phyloP scores from a whole-genome alignment of 2,797 vertebrate genomes.

The Lophura swinhoii region DNA sequence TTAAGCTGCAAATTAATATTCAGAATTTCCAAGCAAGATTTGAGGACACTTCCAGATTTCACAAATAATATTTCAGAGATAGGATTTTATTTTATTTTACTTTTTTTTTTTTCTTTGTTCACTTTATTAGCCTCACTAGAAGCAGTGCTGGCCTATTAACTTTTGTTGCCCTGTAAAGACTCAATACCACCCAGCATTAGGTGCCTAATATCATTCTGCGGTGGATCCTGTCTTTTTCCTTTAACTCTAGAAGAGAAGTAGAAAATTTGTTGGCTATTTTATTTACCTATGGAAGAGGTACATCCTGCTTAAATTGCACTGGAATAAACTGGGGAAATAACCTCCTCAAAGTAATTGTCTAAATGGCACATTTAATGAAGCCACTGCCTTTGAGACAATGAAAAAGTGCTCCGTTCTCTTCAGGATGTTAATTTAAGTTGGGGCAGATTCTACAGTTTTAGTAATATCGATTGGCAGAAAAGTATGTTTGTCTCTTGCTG shows the following conservation, averaged over 20 bases:
- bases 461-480: background rate
- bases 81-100: background rate
- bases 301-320: background rate
- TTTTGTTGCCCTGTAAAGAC: background rate
- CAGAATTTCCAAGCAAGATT: background rate
- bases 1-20: background rate
- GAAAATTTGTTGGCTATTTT: background rate
- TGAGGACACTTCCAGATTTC: background rate
- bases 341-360: background rate
- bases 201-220: background rate
- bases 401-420: background rate
- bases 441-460: background rate
- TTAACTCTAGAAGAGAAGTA: background rate
- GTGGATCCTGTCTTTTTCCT: background rate
- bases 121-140: background rate
- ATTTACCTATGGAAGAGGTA: background rate
- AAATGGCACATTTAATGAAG: background rate
- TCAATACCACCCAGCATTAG: background rate
- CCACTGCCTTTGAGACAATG: background rate
- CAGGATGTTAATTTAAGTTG: background rate
- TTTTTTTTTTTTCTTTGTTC: background rate
- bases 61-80: background rate
- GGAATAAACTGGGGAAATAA: background rate
- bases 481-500: background rate
- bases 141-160: background rate